Conservation (phyloP, 2,113 vertebrate genomes). For the Tragelaphus buxtoni region DNA sequence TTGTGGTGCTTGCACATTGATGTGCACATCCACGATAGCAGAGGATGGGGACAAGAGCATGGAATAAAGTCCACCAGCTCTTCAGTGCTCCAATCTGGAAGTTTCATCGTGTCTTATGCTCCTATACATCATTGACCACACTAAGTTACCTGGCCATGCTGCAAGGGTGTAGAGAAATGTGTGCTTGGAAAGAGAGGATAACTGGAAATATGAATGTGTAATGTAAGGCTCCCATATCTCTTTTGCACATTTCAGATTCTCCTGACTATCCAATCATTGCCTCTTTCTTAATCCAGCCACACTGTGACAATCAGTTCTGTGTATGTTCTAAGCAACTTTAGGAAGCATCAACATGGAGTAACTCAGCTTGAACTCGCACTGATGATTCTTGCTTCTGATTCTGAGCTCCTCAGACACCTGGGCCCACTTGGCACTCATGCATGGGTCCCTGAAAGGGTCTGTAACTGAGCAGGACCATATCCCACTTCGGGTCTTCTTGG, state of each 20-base stretch:
- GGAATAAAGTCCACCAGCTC: not conserved
- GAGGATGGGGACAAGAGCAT: too few relatives aligned
- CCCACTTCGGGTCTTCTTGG: not conserved
- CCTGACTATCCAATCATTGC: not conserved
- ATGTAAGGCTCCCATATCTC: accelerated
- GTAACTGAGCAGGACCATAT: not conserved
- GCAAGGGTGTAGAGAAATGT: not conserved
- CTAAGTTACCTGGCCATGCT: not conserved
- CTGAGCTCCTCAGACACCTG: not conserved
- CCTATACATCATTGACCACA: not conserved
- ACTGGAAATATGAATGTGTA: not conserved
- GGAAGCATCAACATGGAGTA: accelerated
- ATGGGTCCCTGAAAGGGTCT: not conserved
- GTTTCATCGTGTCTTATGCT: not conserved
- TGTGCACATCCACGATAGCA: not conserved
- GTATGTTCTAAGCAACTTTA: not conserved
- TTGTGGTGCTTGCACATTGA: not conserved
- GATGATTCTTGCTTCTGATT: not conserved
- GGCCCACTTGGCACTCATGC: not conserved
- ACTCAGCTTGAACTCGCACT: too few relatives aligned
- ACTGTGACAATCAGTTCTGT: not conserved
- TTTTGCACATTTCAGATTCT: not conserved
- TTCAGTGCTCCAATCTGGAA: not conserved
- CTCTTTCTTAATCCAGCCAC: not conserved
- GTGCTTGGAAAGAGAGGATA: not conserved